Conservation (phyloP, 2,797 vertebrate species). For the Epinephelus awoara region DNA sequence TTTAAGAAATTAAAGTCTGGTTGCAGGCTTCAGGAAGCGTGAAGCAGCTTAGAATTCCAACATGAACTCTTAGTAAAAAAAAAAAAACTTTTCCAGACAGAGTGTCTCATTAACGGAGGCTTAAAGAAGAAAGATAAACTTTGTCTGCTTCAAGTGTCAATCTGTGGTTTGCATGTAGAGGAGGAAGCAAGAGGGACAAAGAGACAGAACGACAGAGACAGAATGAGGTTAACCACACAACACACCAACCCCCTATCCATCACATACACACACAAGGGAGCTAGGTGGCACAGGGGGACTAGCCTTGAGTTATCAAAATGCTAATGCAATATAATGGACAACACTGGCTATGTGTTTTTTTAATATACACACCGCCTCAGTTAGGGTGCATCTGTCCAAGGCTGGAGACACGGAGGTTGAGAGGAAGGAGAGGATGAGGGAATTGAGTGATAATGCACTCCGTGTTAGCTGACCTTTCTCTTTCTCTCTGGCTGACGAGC, state of each 20-base stretch:
- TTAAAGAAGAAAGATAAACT: conserved; percentile 29
- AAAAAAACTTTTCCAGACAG: conserved; percentile 6
- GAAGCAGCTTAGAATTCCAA: not conserved
- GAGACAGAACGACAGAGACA: conserved; percentile 33
- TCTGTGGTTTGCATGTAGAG: conserved; percentile 28
- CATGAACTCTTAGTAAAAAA: conserved; percentile 11
- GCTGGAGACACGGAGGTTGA: not conserved
- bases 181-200: conserved; percentile 23
- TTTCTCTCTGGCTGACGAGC: conserved; percentile 35
- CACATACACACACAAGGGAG: not conserved
- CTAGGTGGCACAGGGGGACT: not conserved
- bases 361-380: not conserved
- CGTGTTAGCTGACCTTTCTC: conserved; percentile 63
- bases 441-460: conserved; percentile 51
- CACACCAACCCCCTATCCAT: not conserved
- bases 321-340: conserved; percentile 38
- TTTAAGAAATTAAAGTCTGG: not conserved
- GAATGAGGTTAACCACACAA: conserved; percentile 51
- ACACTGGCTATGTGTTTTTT: not conserved
- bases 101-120: conserved; percentile 37
- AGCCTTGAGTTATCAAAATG: conserved; percentile 56
- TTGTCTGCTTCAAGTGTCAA: conserved; percentile 27
- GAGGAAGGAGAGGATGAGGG: conserved; percentile 7
- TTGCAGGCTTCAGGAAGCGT: not conserved
- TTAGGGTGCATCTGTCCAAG: not conserved